Evolutionary conservation across 2,888 invertebrate species (phyloP).

Genomic region (Brenthis hecate): DNA sequence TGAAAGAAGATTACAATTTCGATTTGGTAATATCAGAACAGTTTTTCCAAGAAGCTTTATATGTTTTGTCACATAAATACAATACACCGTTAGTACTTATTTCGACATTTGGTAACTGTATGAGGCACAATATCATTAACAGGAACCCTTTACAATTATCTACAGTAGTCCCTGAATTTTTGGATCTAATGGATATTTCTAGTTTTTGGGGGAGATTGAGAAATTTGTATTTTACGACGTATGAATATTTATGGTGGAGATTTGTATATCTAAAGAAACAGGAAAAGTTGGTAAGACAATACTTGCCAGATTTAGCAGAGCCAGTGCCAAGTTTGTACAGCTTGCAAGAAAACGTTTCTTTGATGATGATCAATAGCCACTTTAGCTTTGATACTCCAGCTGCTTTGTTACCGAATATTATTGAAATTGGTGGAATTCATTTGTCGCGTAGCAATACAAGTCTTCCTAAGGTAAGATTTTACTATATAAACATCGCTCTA

Average conservation of each 20-base stretch:
- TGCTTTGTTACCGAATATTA: slow-evolving; percentile 79
- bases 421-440: slow-evolving; percentile 83
- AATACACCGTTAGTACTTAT: slow-evolving; percentile 65
- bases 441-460: slow-evolving; percentile 56
- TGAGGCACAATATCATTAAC: slow-evolving; percentile 64
- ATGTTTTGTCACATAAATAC: slow-evolving; percentile 72
- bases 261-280: slow-evolving; percentile 66
- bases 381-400: slow-evolving; percentile 71
- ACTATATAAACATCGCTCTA: not conserved
- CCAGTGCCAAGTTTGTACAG: slow-evolving; percentile 68
- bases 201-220: slow-evolving; percentile 75
- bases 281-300: slow-evolving; percentile 61
- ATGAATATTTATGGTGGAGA: slow-evolving; percentile 69
- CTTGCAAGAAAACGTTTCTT: slow-evolving; percentile 64
- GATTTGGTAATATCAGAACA: slow-evolving; percentile 77
- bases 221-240: slow-evolving; percentile 71
- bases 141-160: slow-evolving; percentile 71
- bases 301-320: slow-evolving; percentile 59
- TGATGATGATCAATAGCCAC: slow-evolving; percentile 77
- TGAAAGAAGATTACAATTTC: slow-evolving; percentile 61
- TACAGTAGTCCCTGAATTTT: slow-evolving; percentile 64
- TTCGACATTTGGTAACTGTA: slow-evolving; percentile 71
- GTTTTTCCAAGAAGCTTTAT: slow-evolving; percentile 74
- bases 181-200: slow-evolving; percentile 71
- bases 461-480: slow-evolving; percentile 51